Evolutionary conservation across 2,888 invertebrate genomes (phyloP), one percentile per base, ranked within the genome.

Genomic region (Tetrapedia diversipes): DNA sequence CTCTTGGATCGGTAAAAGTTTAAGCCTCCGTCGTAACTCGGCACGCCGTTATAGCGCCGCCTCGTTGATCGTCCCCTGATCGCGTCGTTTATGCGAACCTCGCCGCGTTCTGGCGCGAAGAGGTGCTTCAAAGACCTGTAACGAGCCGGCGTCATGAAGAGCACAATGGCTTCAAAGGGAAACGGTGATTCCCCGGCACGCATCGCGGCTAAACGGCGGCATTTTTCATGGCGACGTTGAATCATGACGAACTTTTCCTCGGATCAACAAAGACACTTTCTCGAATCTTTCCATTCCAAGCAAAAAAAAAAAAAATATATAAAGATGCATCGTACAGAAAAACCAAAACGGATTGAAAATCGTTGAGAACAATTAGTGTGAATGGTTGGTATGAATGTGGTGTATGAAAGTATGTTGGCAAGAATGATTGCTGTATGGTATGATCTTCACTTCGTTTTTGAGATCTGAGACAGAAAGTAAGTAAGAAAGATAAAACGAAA

Each of bases 1-100:
- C 84, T 89, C 81, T 84, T 67, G 77, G 84, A 83, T 84, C 86
- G 87, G 86, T 89, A 88, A 89, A 90, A 90, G 85, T 87, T 87
- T 86, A 87, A 87, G 87, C 88, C 88, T 85, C 82, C 79, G 84
- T 86, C 89, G 87, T 89, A 87, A 88, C 87, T 87, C 81, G 22
- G 79, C 73, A 70, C 68, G 79, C 86, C 79, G 87, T 88, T 87
- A 87, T 87, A 83, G 84, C 86, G 85, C 79, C 84, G 81, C 84
- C 83, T 86, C 83, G 81, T 85, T 84, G 86, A 89, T 89, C 87
- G 86, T 86, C 83, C 71, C 80, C 80, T 82, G 83, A 83, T 88
- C 82, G 72, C 83, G 77, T 73, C 85, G 83, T 87, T 88, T 89
- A 88, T 80, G 84, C 85, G 87, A 84, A 83, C 80, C 77, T 84